Base-by-base conservation (phyloP, 2,888 invertebrate genomes). In the Dasysyrphus tricinctus region DNA sequence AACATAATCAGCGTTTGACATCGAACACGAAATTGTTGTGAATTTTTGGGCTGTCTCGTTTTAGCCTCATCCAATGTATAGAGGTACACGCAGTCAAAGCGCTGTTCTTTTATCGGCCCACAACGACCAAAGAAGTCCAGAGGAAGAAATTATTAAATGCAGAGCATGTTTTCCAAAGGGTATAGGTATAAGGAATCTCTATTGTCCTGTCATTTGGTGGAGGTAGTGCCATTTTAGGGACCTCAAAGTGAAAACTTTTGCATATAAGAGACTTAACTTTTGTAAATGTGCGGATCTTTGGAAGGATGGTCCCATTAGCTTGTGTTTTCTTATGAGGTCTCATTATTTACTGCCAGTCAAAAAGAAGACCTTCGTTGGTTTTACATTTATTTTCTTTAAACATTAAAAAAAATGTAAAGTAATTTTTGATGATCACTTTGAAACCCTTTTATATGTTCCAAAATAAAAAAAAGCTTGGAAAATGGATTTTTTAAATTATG, bases 1-100 rank as follows among this genome's bases (percentile, higher is more conserved):
- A 81, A 86, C 81, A 86, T 86, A 86, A 86, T 86, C 86, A 86
- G 78, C 86, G n/a, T 72, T 86, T 86, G 86, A 86, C 86, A 86
- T 86, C 86, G 86, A 86, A 86, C 86, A 86, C 72, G 78, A 82
- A 78, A 81, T 81, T 81, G 72, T 80, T 72, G 69, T n/a, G 70
- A 73, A 74, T 61, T 84, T 77, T 85, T 69, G 69, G 69, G 51
- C 39, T n/a, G 49, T 49, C 2, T 24, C 7, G 3, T 49, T 42
- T 65, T 56, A 32, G 69, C 14, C 49, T 19, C 6, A 29, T 67
- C 16, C 24, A 65, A 63, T 39, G 39, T 63, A 24, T 24, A 24
- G 24, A 24, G 24, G 24, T 24, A 61, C n/a, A n/a, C 39, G 59
- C 61, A 61, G 61, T 51, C 51, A 24, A 34, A 51, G 39, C 44